Evolutionary conservation across 2,888 invertebrate genomes (phyloP), one percentile per base, ranked within the genome.

Genomic region (Chirona hameri): DNA sequence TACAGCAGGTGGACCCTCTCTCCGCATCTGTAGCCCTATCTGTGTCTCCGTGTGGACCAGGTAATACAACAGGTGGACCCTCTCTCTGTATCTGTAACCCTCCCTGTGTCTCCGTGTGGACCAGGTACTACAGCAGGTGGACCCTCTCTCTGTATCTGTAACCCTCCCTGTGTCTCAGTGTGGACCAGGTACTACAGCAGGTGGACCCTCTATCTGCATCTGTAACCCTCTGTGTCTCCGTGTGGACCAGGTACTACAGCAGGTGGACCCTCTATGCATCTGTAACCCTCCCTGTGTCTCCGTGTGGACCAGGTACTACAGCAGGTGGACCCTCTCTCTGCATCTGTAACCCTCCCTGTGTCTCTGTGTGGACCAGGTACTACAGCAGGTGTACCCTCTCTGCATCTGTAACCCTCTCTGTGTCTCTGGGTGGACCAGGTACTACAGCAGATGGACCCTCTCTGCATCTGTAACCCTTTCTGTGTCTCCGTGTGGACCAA

Each of bases 371-470:
- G 18, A 21, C 4, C 86, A 92, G 93, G 87, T 94, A 92, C 88
- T 97, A 97, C 87, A 94, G 95, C 9, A 93, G 93, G 86, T 93
- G 92, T n/a, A n/a, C n/a, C n/a, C n/a, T n/a, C n/a, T n/a, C n/a
- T n/a, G 2, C 39, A 15, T 52, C 52, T 52, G 15, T 52, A 52
- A 52, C 52, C 15, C 39, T 39, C 39, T 18, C 52, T 52, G 52
- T 52, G 52, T 60, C n/a, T 10, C 69, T 12, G n/a, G 10, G 15
- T 10, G 9, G 18, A 21, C 4, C 86, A 92, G 93, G 87, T 94
- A 92, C 88, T 97, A 97, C 87, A 94, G 95, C 9, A 93, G 93
- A 86, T 93, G 92, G 89, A n/a, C n/a, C n/a, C n/a, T n/a, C n/a
- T n/a, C n/a, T n/a, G 2, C 39, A 15, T 52, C 52, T 52, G 15